Evolutionary conservation across 2,888 invertebrate genomes (phyloP), one percentile per base, ranked within the genome.

Genomic region (Drosophila flavopinicola): DNA sequence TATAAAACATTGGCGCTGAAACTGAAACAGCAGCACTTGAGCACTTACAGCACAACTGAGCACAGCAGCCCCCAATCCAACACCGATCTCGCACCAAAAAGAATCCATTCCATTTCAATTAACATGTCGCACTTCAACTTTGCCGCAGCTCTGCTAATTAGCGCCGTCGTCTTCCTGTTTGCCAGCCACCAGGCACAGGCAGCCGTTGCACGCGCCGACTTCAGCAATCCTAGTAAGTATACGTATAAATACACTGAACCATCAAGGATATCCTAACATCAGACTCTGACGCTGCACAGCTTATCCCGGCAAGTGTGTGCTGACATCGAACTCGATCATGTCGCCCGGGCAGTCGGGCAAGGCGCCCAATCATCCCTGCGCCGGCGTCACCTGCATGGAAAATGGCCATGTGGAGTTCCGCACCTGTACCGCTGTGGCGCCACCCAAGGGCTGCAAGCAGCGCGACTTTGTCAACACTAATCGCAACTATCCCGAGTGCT

Each of bases 391-490:
- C 1, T 89, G 89, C 54, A 24, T 86, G 64, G 75, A 76, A 0
- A 63, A 75, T 20, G 77, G 88, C 3, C 33, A 44, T 15, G 87
- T 66, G 1, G 80, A 80, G 53, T 82, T 87, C 48, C 72, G 51
- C 24, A 89, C 89, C 6, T 89, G 89, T 52, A 4, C 45, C 1
- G 80, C 89, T 2, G 78, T 83, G 17, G 79, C 89, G 5, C 88
- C 88, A 44, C 90, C 87, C 15, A 85, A 79, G 64, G 89, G 89
- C 48, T 89, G 89, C 73, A 89, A 87, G 68, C 63, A 57, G 63
- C 90, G 89, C 17, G 88, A 88, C 48, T 89, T 90, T 63, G 79
- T 82, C 32, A 77, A 90, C 66, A 76, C 56, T n/a, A 77, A 90
- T 15, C 89, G 88, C 24, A 7, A 13, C 1, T 89, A 49, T 59